Conservation (phyloP, 2,113 vertebrate genomes). For the Oncorhynchus mykiss region DNA sequence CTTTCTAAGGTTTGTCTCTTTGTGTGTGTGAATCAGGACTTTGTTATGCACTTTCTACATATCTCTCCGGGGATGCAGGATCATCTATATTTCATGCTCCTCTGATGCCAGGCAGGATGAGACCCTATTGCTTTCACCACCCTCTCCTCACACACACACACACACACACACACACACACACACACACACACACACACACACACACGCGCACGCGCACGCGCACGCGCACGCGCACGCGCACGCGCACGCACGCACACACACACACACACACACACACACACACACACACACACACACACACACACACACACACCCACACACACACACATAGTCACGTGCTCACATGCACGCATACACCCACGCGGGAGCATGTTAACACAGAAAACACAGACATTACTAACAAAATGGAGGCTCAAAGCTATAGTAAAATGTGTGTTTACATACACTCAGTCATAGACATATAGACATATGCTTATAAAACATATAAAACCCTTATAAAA, state of each 20-base stretch:
- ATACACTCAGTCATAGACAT: neutral
- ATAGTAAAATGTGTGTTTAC: no score
- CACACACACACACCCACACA: neutral
- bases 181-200: slow-evolving; percentile 10
- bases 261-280: neutral
- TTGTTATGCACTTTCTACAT: slow-evolving; percentile 24
- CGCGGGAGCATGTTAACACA: neutral
- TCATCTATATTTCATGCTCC: slow-evolving; percentile 62
- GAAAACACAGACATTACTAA: neutral
- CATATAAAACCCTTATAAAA: neutral
- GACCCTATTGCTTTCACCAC: slow-evolving; percentile 41
- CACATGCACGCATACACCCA: no score
- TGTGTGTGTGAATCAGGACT: slow-evolving; percentile 22
- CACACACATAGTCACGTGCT: neutral
- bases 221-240: no score
- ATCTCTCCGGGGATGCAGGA: slow-evolving; percentile 13
- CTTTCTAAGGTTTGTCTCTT: slow-evolving; percentile 8
- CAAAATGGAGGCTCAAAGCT: neutral
- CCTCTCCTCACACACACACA: slow-evolving; percentile 6
- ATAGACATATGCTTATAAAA: neutral
- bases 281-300: no score
- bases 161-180: neutral
- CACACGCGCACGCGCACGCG: no score
- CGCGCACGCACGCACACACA: no score
- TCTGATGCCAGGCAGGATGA: slow-evolving; percentile 30